phyloP scores from a whole-genome alignment of 1,140 invertebrate species.

The Diprion similis region DNA sequence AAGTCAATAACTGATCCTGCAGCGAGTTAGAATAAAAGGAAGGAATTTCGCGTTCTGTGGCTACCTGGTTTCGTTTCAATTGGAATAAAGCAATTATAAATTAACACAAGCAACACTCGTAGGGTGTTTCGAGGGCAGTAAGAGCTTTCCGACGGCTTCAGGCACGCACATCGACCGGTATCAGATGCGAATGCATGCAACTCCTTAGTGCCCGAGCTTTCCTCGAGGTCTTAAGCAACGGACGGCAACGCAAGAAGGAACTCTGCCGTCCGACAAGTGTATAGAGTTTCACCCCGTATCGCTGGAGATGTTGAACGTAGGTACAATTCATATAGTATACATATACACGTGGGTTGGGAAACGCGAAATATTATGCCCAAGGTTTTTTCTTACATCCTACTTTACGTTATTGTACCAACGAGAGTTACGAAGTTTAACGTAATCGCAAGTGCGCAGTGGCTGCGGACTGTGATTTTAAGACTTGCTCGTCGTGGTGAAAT shows the following conservation, averaged over 20 bases:
- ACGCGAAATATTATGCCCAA: neutral
- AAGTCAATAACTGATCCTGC: too few species aligned
- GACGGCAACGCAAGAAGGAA: neutral
- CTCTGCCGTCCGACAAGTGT: neutral
- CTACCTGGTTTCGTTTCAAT: neutral
- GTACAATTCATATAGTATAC: too few species aligned
- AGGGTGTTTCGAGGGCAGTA: neutral
- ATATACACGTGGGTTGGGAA: neutral
- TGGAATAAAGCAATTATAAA: neutral
- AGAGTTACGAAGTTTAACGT: neutral
- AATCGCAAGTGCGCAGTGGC: too few species aligned
- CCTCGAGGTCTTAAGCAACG: neutral
- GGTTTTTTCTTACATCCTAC: neutral
- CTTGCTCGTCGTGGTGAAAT: too few species aligned
- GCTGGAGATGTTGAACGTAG: too few species aligned
- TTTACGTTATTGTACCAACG: neutral
- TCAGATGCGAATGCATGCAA: constrained; percentile 4
- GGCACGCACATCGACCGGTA: neutral
- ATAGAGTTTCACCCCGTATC: neutral
- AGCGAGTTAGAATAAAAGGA: too few species aligned
- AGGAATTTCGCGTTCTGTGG: too few species aligned
- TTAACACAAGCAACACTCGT: neutral
- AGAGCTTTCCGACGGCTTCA: neutral
- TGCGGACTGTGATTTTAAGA: too few species aligned
- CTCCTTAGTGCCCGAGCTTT: neutral